phyloP scores from a whole-genome alignment of 2,113 vertebrate species.

The Otocyon megalotis region DNA sequence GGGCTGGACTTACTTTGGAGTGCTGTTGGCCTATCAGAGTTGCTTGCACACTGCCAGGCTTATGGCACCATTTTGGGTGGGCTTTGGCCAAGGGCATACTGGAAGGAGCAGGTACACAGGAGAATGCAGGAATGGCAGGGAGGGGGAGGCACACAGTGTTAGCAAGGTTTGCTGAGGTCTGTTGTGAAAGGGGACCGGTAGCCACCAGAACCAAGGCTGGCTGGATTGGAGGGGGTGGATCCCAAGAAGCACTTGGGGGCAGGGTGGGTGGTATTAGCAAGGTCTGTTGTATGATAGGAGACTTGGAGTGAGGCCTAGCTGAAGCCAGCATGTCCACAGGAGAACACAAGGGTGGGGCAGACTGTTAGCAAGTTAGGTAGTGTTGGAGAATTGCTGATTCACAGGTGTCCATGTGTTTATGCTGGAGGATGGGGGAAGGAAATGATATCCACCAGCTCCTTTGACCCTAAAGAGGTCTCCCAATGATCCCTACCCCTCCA shows the following conservation, averaged over 20 bases:
- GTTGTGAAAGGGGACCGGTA: background rate
- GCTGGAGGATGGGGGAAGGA: background rate
- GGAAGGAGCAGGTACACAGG: background rate
- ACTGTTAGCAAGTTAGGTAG: background rate
- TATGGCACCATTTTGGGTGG: background rate
- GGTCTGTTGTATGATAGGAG: background rate
- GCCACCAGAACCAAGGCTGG: background rate
- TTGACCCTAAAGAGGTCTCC: background rate
- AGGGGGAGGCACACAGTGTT: background rate
- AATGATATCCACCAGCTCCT: background rate
- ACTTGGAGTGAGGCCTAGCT: background rate
- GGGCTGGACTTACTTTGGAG: background rate
- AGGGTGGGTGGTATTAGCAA: background rate
- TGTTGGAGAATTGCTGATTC: background rate
- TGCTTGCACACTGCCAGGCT: background rate
- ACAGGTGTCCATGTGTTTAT: background rate
- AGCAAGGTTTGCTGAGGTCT: background rate
- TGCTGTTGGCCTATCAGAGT: background rate
- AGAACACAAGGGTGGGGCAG: background rate
- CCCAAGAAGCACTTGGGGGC: background rate
- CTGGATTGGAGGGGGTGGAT: background rate
- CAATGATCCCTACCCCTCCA: background rate
- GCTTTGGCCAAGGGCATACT: background rate
- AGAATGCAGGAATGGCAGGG: background rate
- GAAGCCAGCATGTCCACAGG: background rate